phyloP scores from a whole-genome alignment of 2,113 vertebrate genomes.

The Rhynchopsitta pachyrhyncha region DNA sequence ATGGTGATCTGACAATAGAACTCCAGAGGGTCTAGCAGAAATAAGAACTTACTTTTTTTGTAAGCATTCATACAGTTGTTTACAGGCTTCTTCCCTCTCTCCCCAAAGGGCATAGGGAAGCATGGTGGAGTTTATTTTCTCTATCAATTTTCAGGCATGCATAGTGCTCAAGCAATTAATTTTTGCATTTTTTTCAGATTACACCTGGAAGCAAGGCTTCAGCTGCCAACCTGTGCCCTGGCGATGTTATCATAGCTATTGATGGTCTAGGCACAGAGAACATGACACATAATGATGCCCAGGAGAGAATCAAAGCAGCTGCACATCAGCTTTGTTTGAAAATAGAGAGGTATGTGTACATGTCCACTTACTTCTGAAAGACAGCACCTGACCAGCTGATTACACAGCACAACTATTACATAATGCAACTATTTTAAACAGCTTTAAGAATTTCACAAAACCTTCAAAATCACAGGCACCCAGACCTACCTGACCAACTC shows the following conservation, averaged over 20 bases:
- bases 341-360: conserved; percentile 85
- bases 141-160: background rate
- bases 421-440: background rate
- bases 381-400: background rate
- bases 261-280: conserved; percentile 84
- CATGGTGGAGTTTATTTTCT: background rate
- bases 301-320: conserved; percentile 94
- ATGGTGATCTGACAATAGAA: background rate
- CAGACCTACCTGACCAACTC: background rate
- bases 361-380: background rate
- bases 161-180: background rate
- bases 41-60: background rate
- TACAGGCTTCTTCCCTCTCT: background rate
- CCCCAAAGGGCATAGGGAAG: background rate
- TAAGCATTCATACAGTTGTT: background rate
- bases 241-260: conserved; percentile 92
- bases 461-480: background rate
- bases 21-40: background rate
- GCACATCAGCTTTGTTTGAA: conserved; percentile 83
- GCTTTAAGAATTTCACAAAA: background rate
- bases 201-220: conserved; percentile 94
- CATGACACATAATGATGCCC: conserved; percentile 95
- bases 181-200: conserved; percentile 78
- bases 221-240: conserved; percentile 85
- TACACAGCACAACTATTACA: background rate